These are phyloP conservation scores for Melanotaenia parkinsoni DNA, from an alignment of 2,797 vertebrate species.

Conservation along the genomic window DNA sequence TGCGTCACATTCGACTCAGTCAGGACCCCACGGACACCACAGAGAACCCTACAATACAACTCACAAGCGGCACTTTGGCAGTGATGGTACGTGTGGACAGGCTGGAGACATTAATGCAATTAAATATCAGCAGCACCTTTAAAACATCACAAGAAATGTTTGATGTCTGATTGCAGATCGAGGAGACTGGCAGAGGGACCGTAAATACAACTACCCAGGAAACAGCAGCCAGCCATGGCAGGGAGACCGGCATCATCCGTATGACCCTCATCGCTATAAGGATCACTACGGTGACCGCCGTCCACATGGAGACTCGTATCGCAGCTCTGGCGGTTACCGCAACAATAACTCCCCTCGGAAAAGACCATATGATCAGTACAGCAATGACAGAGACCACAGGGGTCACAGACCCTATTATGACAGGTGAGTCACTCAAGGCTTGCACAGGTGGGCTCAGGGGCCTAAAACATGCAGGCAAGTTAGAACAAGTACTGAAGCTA, in stretches of 20 bases:
- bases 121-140: background rate
- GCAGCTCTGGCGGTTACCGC: conserved; percentile 90
- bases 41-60: conserved; percentile 87
- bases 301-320: conserved; percentile 88
- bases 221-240: conserved; percentile 92
- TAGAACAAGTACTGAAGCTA: background rate
- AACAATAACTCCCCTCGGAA: conserved; percentile 91
- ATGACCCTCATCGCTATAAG: conserved; percentile 94
- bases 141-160: background rate
- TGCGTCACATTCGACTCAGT: conserved; percentile 75
- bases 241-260: conserved; percentile 92
- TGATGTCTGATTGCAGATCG: conserved; percentile 82
- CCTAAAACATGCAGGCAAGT: background rate
- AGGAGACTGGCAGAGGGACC: conserved; percentile 96
- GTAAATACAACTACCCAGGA: conserved; percentile 92
- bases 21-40: conserved; percentile 88
- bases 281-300: conserved; percentile 94
- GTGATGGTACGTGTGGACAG: conserved; percentile 69
- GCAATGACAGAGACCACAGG: conserved; percentile 93
- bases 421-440: conserved; percentile 79
- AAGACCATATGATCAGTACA: conserved; percentile 93
- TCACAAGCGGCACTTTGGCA: conserved; percentile 94
- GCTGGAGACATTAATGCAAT: background rate
- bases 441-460: background rate
- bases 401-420: conserved; percentile 95